Percentiles rank a stretch among this genome's conserved stretches.
These are phyloP conservation scores for Volucella zonaria DNA, from an alignment of 2,888 invertebrate species.

Conservation along the genomic window DNA sequence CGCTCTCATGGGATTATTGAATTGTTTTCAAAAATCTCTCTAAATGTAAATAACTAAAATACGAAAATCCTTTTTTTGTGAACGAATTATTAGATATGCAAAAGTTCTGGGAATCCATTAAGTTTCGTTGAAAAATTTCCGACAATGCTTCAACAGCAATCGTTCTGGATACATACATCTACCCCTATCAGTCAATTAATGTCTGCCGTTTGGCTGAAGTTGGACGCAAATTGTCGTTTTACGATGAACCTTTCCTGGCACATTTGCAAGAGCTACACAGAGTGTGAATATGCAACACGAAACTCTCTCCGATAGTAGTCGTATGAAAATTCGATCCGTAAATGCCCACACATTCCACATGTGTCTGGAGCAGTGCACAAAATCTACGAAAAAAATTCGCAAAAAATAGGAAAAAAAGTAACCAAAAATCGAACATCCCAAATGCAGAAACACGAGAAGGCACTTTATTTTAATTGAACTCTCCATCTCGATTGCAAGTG, in stretches of 20 bases:
- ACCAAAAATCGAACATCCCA: conserved; percentile 14
- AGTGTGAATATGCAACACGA: conserved; percentile 16
- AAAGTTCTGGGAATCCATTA: no score
- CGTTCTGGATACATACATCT: conserved; percentile 3
- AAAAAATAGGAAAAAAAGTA: background rate
- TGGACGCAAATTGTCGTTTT: conserved; percentile 31
- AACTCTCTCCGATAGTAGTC: background rate
- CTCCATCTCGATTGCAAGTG: conserved; percentile 65
- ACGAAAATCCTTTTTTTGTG: no score
- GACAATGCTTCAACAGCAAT: conserved; percentile 1
- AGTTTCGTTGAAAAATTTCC: no score
- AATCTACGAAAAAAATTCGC: background rate
- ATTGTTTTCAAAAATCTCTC: no score
- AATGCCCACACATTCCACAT: background rate
- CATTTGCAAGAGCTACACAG: conserved; percentile 1
- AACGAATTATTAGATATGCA: no score
- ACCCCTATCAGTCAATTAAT: conserved; percentile 37
- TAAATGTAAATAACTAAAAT: no score
- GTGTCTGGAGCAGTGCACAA: conserved; percentile 2
- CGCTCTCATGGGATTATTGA: no score
- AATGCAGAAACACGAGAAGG: conserved; percentile 71
- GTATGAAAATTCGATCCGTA: conserved; percentile 18
- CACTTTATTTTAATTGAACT: conserved; percentile 73
- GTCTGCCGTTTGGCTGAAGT: conserved; percentile 17
- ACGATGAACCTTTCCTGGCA: conserved; percentile 8